Evolutionary conservation across 1,140 invertebrate genomes (phyloP), one percentile per base, ranked within the genome.

Genomic region (Harpegnathos saltator): DNA sequence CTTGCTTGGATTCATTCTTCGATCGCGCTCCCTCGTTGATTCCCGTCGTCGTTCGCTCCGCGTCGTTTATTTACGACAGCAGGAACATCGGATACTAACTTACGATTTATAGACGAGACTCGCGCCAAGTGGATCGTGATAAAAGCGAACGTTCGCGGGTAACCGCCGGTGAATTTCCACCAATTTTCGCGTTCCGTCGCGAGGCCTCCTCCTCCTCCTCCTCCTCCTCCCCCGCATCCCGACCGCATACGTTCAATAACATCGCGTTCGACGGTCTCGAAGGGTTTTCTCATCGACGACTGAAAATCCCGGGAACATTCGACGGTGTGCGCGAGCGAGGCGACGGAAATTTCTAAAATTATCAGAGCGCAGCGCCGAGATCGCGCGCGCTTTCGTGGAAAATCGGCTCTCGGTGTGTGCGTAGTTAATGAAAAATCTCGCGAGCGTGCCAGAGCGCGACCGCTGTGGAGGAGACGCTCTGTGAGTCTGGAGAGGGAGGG

Each of bases 91-190:
- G 62, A 58, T 73, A 7, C 11, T 24, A 38, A 58, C 22, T 44
- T n/a, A 11, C 50, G 58, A 87, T 87, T 88, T 80, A 72, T 33
- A 11, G 33, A n/a, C 56, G 56, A 75, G 69, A 68, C 48, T 75
- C 54, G 58, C 3, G 82, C 86, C 85, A 87, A 88, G n/a, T 69
- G 61, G 58, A 59, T 66, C 52, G 58, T 24, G 71, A 84, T 87
- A 87, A 75, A 74, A 83, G 74, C 58, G 85, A 14, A 52, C 22
- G 52, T 52, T 19, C 58, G n/a, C 17, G 59, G 29, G 19, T 38
- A 19, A 74, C 17, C 11, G 54, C 63, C 54, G 63, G 29, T 78
- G 59, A 48, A 52, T 86, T 81, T 63, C 52, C 63, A 59, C 22
- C 33, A 54, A 24, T 62, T 24, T n/a, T 7, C 52, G 77, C 61